Evolutionary conservation across 2,888 invertebrate genomes (phyloP), one percentile per base, ranked within the genome.

Genomic region (Scrobipalpa atriplicella): DNA sequence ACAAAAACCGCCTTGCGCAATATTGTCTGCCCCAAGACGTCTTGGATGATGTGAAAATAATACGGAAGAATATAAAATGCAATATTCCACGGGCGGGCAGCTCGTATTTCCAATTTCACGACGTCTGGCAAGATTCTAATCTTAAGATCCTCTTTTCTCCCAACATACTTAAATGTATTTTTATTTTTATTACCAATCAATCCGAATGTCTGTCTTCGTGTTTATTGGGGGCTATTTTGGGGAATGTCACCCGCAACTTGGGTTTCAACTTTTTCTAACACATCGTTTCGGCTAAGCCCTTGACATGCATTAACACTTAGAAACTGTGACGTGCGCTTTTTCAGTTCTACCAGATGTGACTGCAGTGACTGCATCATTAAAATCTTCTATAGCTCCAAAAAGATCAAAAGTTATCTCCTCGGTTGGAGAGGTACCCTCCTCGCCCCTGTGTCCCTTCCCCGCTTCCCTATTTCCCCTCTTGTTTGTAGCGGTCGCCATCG

Each of bases 231-330:
- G 77, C 78, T 90, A 90, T 91, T 86, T 91, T 84, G 89, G 86
- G 84, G 86, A 83, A 86, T 89, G 88, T 92, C 91, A 91, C 89
- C 89, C 90, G 86, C 89, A 86, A 87, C 84, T 83, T 80, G 78
- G 74, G 75, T 73, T 78, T 56, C 73, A 75, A 79, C 81, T 89
- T 90, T 88, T 90, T 90, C 85, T 89, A 82, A 84, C 89, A 90
- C 89, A 79, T 87, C 86, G 83, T 89, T 87, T 85, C 81, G 72
- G 82, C 80, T 83, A 79, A 89, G 88, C 87, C 87, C 89, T 90
- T 88, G 89, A 91, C 90, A 91, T 88, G 91, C 87, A 91, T 92
- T 92, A 90, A 92, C 92, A 92, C 92, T 90, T 90, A 90, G 66
- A 68, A 38, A 64, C 71, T 72, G 73, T 73, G 75, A 78, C 77